A percentile compares a stretch with the other conserved stretches of the same genome.
These are phyloP conservation scores for Thalassarche chlororhynchos DNA, from an alignment of 2,113 vertebrate genomes.

Conservation along the genomic window DNA sequence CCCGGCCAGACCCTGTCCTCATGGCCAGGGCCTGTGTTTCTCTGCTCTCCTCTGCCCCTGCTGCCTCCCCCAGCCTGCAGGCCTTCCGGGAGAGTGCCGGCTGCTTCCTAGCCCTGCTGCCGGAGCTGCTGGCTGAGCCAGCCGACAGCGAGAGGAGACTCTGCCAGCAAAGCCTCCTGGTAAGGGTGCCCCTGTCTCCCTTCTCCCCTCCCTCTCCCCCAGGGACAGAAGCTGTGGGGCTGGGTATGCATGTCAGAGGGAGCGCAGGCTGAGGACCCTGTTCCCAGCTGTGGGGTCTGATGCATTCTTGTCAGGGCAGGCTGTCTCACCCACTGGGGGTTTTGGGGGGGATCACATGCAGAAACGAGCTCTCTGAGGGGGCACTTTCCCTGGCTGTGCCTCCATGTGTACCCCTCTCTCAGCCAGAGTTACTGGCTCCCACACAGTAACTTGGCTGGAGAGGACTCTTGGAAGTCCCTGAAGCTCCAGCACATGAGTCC, in stretches of 20 bases:
- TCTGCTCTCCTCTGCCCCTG: neutral
- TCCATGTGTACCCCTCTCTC: neutral
- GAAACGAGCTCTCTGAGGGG: neutral
- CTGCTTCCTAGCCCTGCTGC: constrained; percentile 67
- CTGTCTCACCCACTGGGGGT: neutral
- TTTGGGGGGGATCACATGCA: neutral
- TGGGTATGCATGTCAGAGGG: neutral
- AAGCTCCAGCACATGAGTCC: neutral
- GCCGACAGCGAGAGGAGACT: constrained; percentile 44
- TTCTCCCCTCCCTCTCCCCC: neutral
- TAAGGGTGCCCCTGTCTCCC: constrained; percentile 7
- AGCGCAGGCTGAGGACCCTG: neutral
- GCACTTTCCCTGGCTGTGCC: neutral
- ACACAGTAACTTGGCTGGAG: neutral
- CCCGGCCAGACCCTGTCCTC: neutral
- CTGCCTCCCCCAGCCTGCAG: constrained; percentile 52
- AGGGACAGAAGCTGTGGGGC: neutral
- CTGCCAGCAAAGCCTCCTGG: constrained; percentile 70
- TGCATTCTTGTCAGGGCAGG: neutral
- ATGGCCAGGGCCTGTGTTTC: neutral
- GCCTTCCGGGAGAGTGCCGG: constrained; percentile 31
- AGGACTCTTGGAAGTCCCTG: neutral
- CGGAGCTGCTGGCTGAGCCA: constrained; percentile 45
- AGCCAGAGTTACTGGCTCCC: neutral
- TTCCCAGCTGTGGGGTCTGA: neutral